Evolutionary conservation across 2,113 vertebrate genomes (phyloP).

Genomic region (Spilogale gracilis): DNA sequence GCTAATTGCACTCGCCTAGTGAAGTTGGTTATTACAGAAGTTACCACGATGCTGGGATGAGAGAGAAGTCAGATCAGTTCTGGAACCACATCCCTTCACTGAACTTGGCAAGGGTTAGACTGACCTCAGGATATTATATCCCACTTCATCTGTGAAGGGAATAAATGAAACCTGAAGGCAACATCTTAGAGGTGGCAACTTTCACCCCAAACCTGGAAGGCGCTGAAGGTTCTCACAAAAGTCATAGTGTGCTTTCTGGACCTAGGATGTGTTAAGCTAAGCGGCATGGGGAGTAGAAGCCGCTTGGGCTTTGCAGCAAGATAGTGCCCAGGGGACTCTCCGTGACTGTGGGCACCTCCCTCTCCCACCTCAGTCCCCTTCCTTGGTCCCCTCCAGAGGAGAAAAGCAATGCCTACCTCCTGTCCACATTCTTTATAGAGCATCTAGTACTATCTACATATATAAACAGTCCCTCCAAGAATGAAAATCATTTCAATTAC

Average conservation of each 20-base stretch:
- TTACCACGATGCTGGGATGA: background rate
- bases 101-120: background rate
- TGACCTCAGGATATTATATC: background rate
- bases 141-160: background rate
- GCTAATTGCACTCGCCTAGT: background rate
- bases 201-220: background rate
- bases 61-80: background rate
- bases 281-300: rapidly evolving
- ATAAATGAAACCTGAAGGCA: background rate
- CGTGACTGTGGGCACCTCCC: rapidly evolving
- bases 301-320: background rate
- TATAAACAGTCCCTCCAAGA: background rate
- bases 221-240: background rate
- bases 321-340: too few relatives aligned
- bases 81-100: background rate
- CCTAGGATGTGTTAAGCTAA: too few relatives aligned
- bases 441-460: background rate
- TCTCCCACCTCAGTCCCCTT: background rate
- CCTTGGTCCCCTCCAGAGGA: background rate
- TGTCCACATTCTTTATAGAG: background rate
- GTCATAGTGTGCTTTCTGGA: background rate
- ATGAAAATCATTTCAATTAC: conserved; percentile 16
- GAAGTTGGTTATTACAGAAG: background rate
- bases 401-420: background rate
- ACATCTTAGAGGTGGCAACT: background rate